Base-by-base conservation (phyloP, 2,888 invertebrate species). In the Apantesis nais region DNA sequence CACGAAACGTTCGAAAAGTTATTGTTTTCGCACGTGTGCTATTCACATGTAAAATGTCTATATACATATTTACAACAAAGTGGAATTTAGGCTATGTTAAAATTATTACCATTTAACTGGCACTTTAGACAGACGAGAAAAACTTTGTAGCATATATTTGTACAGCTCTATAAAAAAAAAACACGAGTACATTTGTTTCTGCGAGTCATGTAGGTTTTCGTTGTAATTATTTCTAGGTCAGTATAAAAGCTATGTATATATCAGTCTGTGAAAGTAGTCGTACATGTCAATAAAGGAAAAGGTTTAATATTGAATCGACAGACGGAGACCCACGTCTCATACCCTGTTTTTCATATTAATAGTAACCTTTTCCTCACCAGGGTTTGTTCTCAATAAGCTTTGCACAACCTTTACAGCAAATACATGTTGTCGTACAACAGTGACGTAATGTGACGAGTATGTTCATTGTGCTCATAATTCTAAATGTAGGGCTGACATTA, bases 11-110 rank as follows among this genome's bases (percentile, higher is more conserved):
- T 78, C 73, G 66, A 75, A 74, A 66, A 67, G 66, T 75, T 78
- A 82, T 82, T 80, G 82, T 80, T 79, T 77, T 78, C 75, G 75
- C 78, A 74, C 81, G 77, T 78, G 76, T 80, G 75, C 67, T 69
- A 76, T 80, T 78, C 78, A 71, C 70, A 80, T 80, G 80, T 80
- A 75, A 78, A 78, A 76, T 75, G 65, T 77, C 71, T 76, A 78
- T 70, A 77, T 71, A 79, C 73, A 80, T 78, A 80, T 80, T 80
- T 77, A 78, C 71, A 73, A 77, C 77, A 73, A 63, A 62, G 70
- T 72, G 72, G 74, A 70, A 77, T 80, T 80, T 75, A 70, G 75
- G 74, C 76, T 72, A 72, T 72, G 71, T 77, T 73, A 77, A 77
- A 37, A 64, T 61, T 64, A 72, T 66, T 73, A 68, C 55, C 66